These are phyloP conservation scores for Fratercula arctica DNA, from an alignment of 2,797 vertebrate species.

Conservation along the genomic window DNA sequence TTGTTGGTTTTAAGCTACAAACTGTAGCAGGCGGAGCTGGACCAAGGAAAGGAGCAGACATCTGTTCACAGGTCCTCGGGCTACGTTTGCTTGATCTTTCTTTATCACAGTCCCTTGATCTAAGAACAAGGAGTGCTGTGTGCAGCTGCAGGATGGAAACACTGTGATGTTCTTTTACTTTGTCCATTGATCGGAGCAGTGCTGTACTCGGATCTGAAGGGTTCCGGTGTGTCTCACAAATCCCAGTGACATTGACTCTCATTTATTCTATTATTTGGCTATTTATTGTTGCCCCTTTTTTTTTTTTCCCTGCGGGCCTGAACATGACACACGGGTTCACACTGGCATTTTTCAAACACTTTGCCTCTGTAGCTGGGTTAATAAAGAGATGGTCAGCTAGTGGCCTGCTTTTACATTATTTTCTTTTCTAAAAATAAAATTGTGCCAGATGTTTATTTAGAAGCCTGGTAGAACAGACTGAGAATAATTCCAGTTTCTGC, in stretches of 20 bases:
- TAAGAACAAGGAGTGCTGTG: slow-evolving; percentile 12
- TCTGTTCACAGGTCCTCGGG: slow-evolving; percentile 30
- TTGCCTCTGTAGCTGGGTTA: slow-evolving; percentile 32
- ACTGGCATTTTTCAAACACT: not conserved
- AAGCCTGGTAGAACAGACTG: slow-evolving; percentile 68
- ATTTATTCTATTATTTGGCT: slow-evolving; percentile 38
- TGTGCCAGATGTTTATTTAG: slow-evolving; percentile 74
- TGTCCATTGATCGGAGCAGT: slow-evolving; percentile 31
- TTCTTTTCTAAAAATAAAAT: slow-evolving; percentile 60
- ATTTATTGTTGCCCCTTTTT: not conserved
- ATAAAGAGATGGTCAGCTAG: slow-evolving; percentile 49
- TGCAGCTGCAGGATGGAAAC: slow-evolving; percentile 19
- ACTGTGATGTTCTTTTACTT: slow-evolving; percentile 2
- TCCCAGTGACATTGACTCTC: not conserved
- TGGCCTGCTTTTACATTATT: slow-evolving; percentile 44
- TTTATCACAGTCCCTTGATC: not conserved
- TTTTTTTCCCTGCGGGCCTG: not conserved
- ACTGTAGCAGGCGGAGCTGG: slow-evolving; percentile 5
- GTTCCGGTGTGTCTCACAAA: not conserved
- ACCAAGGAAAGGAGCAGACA: slow-evolving; percentile 38
- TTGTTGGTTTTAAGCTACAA: slow-evolving; percentile 26
- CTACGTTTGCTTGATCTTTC: not conserved
- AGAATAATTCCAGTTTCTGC: slow-evolving; percentile 72
- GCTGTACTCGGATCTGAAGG: not conserved
- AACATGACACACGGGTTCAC: not conserved